Conservation (phyloP, 2,797 vertebrate genomes). For the Sebastes hopkinsi region DNA sequence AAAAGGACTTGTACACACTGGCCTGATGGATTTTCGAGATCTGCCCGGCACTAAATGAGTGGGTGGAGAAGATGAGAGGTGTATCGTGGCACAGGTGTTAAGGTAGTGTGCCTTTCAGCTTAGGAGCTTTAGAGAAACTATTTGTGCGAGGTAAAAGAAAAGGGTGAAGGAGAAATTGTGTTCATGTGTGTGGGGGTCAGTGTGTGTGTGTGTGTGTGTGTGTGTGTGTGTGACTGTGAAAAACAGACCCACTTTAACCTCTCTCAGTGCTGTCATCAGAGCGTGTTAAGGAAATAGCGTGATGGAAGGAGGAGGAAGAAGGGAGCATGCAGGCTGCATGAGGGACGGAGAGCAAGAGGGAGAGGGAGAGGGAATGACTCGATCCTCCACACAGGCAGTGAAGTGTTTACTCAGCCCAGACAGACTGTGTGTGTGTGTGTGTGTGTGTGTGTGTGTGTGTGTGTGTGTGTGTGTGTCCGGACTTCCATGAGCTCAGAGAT, state of each 20-base stretch:
- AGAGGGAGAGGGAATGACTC: slow-evolving; percentile 36
- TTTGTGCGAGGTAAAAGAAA: slow-evolving; percentile 10
- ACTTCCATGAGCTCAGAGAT: slow-evolving; percentile 28
- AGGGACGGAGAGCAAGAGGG: slow-evolving; percentile 28
- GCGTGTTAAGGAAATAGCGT: slow-evolving; percentile 49
- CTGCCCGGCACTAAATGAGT: slow-evolving; percentile 27
- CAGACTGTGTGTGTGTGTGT: slow-evolving; percentile 11
- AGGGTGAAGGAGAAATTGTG: neutral
- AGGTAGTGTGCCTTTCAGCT: slow-evolving; percentile 8
- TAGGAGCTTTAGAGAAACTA: slow-evolving; percentile 5
- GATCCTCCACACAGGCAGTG: slow-evolving; percentile 42
- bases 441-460: slow-evolving; percentile 21
- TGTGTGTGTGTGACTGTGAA: slow-evolving; percentile 12
- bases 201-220: neutral
- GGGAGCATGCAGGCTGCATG: slow-evolving; percentile 45
- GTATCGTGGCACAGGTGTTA: slow-evolving; percentile 40
- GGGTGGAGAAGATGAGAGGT: slow-evolving; percentile 37
- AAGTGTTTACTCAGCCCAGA: slow-evolving; percentile 54
- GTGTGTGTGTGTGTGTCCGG: neutral
- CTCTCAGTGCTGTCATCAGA: slow-evolving; percentile 58
- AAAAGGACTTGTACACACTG: slow-evolving; percentile 15
- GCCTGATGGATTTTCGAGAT: slow-evolving; percentile 40
- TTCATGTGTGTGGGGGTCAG: neutral
- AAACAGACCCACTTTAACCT: slow-evolving; percentile 51
- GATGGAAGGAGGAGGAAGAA: slow-evolving; percentile 51